These are phyloP conservation scores for Aegotheles bennettii DNA, from an alignment of 2,113 vertebrate genomes.

Conservation along the genomic window DNA sequence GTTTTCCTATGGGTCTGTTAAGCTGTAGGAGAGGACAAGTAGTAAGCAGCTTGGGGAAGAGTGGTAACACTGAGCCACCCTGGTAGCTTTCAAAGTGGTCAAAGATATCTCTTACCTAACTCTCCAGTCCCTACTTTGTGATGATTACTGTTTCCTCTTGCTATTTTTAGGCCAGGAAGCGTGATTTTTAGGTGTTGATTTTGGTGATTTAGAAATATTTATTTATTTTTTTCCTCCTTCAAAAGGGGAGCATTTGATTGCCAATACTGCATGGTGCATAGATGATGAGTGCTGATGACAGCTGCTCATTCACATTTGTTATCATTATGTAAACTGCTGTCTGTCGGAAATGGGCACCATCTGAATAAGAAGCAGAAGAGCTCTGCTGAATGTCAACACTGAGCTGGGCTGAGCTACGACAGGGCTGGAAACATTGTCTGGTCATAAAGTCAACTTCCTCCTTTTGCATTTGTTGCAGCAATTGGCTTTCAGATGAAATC, in stretches of 20 bases:
- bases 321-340: conserved; percentile 42
- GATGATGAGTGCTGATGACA: conserved; percentile 28
- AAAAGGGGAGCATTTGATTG: not conserved
- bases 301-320: conserved; percentile 55
- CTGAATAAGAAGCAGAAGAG: not conserved
- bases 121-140: not conserved
- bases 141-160: not conserved
- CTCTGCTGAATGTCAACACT: not conserved
- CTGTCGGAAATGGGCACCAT: conserved; percentile 3
- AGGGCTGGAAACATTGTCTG: not conserved
- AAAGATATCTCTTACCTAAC: not conserved
- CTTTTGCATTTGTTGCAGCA: not conserved
- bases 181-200: not conserved
- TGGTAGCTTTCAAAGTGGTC: not conserved
- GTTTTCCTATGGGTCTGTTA: not conserved
- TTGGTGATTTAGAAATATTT: not conserved
- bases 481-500: not conserved
- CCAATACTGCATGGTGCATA: not conserved
- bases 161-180: not conserved
- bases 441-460: not conserved
- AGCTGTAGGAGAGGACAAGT: not conserved
- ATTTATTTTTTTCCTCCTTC: not conserved
- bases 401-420: not conserved
- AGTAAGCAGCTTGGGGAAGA: not conserved
- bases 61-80: not conserved